phyloP scores from a whole-genome alignment of 2,113 vertebrate genomes.

The Neolamprologus cancellatus region DNA sequence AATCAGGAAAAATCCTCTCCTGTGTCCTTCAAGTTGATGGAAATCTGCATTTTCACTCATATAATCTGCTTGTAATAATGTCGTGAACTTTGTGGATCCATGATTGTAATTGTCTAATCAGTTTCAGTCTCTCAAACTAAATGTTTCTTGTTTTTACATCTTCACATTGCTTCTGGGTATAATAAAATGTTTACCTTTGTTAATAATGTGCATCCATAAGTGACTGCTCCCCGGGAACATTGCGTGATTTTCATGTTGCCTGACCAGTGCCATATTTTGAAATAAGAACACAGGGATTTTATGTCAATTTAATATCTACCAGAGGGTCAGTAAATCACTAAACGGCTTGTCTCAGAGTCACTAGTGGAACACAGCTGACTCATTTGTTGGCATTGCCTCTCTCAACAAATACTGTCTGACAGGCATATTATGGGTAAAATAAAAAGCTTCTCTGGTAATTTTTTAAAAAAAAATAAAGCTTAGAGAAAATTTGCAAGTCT shows the following conservation, averaged over 20 bases:
- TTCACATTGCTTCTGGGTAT: background rate
- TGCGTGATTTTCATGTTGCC: background rate
- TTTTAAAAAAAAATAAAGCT: background rate
- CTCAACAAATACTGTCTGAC: constrained; percentile 43
- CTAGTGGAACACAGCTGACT: constrained; percentile 46
- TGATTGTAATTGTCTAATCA: background rate
- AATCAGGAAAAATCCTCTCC: background rate
- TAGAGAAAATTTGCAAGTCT: constrained; percentile 19
- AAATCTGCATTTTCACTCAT: background rate
- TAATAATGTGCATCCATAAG: background rate
- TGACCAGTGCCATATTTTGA: constrained; percentile 23
- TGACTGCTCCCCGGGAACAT: background rate
- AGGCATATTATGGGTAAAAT: constrained; percentile 35
- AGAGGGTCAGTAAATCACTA: constrained; percentile 45
- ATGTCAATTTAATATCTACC: constrained; percentile 31
- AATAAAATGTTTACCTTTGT: background rate
- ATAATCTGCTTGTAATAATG: background rate
- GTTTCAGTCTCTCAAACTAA: background rate
- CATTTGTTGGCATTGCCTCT: constrained; percentile 35
- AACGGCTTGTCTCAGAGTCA: constrained; percentile 24
- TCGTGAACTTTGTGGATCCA: background rate
- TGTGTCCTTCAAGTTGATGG: background rate
- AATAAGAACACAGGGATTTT: constrained; percentile 25
- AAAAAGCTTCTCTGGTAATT: background rate
- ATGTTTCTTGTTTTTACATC: background rate